These are phyloP conservation scores for Lagopus leucura DNA, from an alignment of 2,113 vertebrate species.

Conservation along the genomic window DNA sequence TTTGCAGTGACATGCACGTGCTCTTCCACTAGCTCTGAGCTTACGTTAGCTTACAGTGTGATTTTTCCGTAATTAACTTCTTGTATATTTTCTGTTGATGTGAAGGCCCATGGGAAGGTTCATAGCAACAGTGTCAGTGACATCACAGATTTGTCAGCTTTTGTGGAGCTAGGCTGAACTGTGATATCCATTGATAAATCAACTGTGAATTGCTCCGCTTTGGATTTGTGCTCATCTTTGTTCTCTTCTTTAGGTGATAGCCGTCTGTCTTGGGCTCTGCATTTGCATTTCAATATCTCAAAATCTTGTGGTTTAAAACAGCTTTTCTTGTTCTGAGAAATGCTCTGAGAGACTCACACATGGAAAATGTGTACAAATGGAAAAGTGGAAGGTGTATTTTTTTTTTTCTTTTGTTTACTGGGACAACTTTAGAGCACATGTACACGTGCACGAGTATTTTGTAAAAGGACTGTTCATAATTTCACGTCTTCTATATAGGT, in stretches of 20 bases:
- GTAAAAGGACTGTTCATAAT: background rate
- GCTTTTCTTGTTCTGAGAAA: background rate
- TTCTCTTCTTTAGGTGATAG: background rate
- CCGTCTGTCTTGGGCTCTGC: background rate
- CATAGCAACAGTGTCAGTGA: background rate
- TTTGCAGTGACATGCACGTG: background rate
- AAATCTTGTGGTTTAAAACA: background rate
- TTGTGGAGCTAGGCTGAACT: constrained; percentile 18
- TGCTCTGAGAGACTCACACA: background rate
- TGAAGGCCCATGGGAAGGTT: background rate
- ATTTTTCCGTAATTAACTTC: background rate
- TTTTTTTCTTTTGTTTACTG: background rate
- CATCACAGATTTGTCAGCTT: constrained; percentile 24
- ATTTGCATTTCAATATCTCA: background rate
- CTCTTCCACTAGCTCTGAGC: background rate
- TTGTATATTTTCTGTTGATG: background rate
- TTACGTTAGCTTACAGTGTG: background rate
- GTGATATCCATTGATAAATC: background rate
- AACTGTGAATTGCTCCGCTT: background rate
- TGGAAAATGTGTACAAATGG: background rate
- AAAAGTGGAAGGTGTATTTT: rapidly evolving
- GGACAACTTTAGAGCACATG: background rate
- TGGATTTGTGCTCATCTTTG: background rate
- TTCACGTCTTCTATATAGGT: background rate
- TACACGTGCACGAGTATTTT: background rate